Evolutionary conservation across 1,140 invertebrate genomes (phyloP).

Genomic region (Camponotus pennsylvanicus): DNA sequence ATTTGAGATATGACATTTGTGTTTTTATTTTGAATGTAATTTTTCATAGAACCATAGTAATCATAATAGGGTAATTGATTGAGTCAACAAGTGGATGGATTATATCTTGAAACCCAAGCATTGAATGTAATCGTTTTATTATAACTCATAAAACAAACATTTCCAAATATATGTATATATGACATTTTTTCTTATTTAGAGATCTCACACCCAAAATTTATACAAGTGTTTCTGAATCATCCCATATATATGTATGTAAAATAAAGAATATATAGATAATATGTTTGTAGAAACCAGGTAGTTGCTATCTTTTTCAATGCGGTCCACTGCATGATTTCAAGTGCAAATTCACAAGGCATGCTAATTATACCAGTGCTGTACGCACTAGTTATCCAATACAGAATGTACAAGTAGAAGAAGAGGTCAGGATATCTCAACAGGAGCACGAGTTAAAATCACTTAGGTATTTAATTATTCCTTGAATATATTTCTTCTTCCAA

Average conservation of each 20-base stretch:
- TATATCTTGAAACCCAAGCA: no score
- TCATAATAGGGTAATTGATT: no score
- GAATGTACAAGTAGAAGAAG: conserved; percentile 89
- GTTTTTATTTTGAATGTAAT: no score
- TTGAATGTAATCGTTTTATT: no score
- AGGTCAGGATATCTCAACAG: conserved; percentile 91
- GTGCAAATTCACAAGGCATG: conserved; percentile 96
- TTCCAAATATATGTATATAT: no score
- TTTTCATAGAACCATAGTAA: no score
- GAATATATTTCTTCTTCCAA: background rate
- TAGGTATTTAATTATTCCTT: conserved; percentile 85
- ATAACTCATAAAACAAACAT: no score
- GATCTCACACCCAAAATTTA: no score
- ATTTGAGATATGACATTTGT: no score
- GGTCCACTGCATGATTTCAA: conserved; percentile 95
- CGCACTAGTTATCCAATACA: conserved; percentile 88
- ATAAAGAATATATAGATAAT: background rate
- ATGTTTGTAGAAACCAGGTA: conserved; percentile 90
- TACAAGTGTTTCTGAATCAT: no score
- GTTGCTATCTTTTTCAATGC: conserved; percentile 97
- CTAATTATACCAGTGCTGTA: conserved; percentile 95
- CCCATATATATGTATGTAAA: background rate
- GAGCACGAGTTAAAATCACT: conserved; percentile 93
- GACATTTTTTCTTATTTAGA: no score
- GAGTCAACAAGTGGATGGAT: no score